Conservation (phyloP, 2,113 vertebrate species). For the Charina bottae region DNA sequence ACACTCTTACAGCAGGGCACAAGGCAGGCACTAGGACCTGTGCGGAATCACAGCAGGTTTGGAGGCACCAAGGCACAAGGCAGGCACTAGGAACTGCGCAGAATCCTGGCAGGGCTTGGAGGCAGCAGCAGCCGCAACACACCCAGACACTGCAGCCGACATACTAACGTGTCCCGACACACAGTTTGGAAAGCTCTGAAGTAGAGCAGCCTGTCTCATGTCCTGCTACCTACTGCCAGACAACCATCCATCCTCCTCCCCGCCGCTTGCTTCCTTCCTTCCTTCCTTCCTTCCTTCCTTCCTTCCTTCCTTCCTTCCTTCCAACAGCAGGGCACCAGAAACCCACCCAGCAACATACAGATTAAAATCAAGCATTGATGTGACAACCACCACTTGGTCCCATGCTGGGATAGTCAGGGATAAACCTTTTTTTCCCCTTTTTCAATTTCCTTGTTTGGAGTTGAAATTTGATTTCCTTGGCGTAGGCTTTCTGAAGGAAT, state of each 20-base stretch:
- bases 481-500: neutral
- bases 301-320: neutral
- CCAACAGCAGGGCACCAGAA: neutral
- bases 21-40: too few species aligned
- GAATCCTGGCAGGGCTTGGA: too few species aligned
- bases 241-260: neutral
- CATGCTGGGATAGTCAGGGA: neutral
- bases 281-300: neutral
- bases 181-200: too few species aligned
- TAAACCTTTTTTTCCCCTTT: neutral
- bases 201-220: neutral
- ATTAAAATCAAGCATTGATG: conserved; percentile 14
- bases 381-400: neutral
- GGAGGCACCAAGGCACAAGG: too few species aligned
- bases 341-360: neutral
- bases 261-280: too few species aligned
- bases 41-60: too few species aligned
- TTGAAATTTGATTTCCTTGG: conserved; percentile 12
- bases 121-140: too few species aligned
- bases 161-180: too few species aligned
- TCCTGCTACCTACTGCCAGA: neutral
- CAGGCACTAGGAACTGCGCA: too few species aligned
- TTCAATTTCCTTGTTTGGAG: neutral
- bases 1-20: too few species aligned
- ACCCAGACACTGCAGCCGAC: too few species aligned